A percentile compares a stretch with the other conserved stretches of the same genome.
Evolutionary conservation across 2,888 invertebrate genomes (phyloP).

Genomic region (Cryptus viduatorius): DNA sequence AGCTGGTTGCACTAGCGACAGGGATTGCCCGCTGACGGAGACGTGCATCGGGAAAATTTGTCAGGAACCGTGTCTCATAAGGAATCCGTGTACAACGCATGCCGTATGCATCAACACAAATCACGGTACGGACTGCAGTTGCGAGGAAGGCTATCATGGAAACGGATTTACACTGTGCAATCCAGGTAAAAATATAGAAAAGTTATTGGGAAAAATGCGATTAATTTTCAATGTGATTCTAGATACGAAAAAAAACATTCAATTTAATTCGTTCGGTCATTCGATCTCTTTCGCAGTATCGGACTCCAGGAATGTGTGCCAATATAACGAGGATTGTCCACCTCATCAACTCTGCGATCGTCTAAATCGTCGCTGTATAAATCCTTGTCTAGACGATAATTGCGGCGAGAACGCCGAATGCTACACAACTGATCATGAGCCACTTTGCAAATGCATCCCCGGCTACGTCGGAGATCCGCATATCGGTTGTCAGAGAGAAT

Average conservation of each 20-base stretch:
- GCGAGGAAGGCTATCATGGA: conserved; percentile 94
- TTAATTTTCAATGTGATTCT: neutral
- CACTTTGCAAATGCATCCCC: conserved; percentile 92
- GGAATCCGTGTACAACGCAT: conserved; percentile 93
- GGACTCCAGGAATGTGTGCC: conserved; percentile 89
- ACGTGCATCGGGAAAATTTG: conserved; percentile 94
- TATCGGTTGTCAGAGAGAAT: conserved; percentile 89
- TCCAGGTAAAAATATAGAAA: conserved; percentile 87
- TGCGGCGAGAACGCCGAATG: conserved; percentile 94
- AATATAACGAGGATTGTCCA: conserved; percentile 96
- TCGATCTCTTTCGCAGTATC: conserved; percentile 81
- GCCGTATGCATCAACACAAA: conserved; percentile 95
- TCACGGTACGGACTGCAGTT: conserved; percentile 94
- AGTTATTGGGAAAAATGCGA: neutral
- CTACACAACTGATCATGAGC: conserved; percentile 92
- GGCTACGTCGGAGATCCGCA: conserved; percentile 93
- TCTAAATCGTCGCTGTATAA: conserved; percentile 93
- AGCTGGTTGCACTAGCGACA: conserved; percentile 95
- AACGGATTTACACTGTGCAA: conserved; percentile 93
- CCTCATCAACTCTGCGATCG: conserved; percentile 94
- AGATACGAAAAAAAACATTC: neutral
- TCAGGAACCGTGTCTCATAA: conserved; percentile 94
- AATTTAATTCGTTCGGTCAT: conserved; percentile 2
- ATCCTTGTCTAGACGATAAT: conserved; percentile 91
- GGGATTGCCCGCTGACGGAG: conserved; percentile 94